Conservation (phyloP, 2,888 invertebrate genomes). For the Bruchidius siliquastri region DNA sequence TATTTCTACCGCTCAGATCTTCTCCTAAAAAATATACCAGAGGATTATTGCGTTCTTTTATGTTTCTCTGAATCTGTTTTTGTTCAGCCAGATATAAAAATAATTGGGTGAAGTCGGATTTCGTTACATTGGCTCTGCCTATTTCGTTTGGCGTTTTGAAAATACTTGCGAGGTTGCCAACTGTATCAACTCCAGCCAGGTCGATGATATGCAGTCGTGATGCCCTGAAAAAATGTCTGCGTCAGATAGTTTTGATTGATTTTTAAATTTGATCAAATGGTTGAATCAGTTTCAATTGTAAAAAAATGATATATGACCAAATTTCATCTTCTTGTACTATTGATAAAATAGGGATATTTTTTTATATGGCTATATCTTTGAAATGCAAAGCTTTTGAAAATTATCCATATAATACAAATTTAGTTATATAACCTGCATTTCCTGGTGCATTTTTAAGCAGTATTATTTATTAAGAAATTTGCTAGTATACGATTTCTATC, state of each 20-base stretch:
- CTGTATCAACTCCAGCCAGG: constrained; percentile 44
- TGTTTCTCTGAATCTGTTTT: constrained; percentile 25
- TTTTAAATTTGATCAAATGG: not conserved
- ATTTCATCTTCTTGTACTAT: too few relatives aligned
- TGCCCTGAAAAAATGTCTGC: not conserved
- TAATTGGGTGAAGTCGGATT: constrained; percentile 45
- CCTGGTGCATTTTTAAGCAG: too few relatives aligned
- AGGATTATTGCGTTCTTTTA: constrained; percentile 36
- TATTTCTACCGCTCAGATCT: constrained; percentile 36
- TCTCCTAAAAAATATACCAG: constrained; percentile 43
- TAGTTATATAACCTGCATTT: too few relatives aligned
- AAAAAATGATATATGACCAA: too few relatives aligned
- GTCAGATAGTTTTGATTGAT: not conserved
- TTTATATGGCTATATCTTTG: too few relatives aligned
- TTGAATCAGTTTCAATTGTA: too few relatives aligned
- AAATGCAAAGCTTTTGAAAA: too few relatives aligned
- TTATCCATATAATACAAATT: too few relatives aligned
- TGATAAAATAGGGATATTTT: too few relatives aligned
- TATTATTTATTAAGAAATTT: too few relatives aligned
- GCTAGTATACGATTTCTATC: too few relatives aligned
- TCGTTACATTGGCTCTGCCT: constrained; percentile 44
- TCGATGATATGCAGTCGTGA: constrained; percentile 47
- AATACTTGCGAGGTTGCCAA: constrained; percentile 33
- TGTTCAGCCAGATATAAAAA: constrained; percentile 29
- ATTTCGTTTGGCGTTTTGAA: constrained; percentile 40